phyloP scores from a whole-genome alignment of 2,113 vertebrate species.

The Chiloscyllium plagiosum region DNA sequence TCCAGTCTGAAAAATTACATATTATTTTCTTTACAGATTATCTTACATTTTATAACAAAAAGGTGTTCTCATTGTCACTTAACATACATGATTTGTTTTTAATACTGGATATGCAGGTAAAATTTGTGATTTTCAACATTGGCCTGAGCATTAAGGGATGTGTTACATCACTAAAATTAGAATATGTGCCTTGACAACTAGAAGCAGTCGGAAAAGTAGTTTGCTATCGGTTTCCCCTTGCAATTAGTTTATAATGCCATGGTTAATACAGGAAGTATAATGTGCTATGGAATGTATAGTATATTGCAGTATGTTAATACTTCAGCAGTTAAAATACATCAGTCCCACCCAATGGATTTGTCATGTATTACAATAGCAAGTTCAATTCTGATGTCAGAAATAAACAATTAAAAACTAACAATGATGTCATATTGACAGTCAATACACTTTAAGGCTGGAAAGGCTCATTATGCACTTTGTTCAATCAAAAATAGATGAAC shows the following conservation, averaged over 20 bases:
- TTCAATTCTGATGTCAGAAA: not conserved
- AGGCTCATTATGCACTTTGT: constrained; percentile 26
- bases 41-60: constrained; percentile 13
- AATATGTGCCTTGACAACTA: not conserved
- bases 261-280: not conserved
- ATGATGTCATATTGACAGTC: not conserved
- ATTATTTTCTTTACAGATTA: constrained; percentile 13
- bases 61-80: not conserved
- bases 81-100: not conserved
- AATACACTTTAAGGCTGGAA: not conserved
- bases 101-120: not conserved
- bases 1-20: not conserved
- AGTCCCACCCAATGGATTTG: not conserved
- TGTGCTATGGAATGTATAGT: constrained; percentile 18
- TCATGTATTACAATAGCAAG: not conserved
- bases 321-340: not conserved
- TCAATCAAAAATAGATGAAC: not conserved
- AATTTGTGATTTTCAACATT: not conserved
- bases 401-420: not conserved
- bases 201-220: not conserved
- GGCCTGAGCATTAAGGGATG: not conserved
- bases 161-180: not conserved
- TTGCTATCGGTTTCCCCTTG: not conserved
- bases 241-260: not conserved
- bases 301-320: not conserved